Conservation (phyloP, 2,113 vertebrate genomes). For the Phyllopteryx taeniolatus region DNA sequence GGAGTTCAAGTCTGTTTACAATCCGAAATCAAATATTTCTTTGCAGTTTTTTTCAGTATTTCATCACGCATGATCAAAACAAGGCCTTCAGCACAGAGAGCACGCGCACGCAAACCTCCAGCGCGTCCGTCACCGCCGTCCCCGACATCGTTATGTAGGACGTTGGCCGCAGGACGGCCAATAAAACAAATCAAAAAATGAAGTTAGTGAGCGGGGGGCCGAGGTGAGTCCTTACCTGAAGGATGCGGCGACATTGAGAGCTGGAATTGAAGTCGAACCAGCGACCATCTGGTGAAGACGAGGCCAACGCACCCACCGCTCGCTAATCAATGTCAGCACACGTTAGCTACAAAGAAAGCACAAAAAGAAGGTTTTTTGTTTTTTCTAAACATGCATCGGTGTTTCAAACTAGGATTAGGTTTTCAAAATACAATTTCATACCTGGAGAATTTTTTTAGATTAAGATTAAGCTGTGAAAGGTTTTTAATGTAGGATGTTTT, state of each 20-base stretch:
- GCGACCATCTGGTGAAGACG: conserved; percentile 57
- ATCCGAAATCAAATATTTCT: too few relatives aligned
- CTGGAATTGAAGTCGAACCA: conserved; percentile 44
- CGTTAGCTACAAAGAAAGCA: not conserved
- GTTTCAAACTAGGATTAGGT: too few relatives aligned
- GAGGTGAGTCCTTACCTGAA: conserved; percentile 34
- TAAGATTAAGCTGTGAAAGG: too few relatives aligned
- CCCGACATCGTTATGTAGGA: not conserved
- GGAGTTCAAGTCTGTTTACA: too few relatives aligned
- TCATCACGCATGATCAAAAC: too few relatives aligned
- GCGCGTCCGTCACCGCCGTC: not conserved
- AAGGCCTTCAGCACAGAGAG: too few relatives aligned
- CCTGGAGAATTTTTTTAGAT: too few relatives aligned
- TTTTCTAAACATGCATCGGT: too few relatives aligned
- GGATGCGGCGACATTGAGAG: conserved; percentile 56
- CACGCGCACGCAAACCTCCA: too few relatives aligned
- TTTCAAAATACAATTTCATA: too few relatives aligned
- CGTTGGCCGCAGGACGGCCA: not conserved
- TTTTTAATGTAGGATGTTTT: too few relatives aligned
- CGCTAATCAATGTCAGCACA: conserved; percentile 37
- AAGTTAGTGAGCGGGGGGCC: conserved; percentile 12
- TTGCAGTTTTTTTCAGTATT: too few relatives aligned
- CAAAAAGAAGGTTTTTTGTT: not conserved
- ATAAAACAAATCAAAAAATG: conserved; percentile 6
- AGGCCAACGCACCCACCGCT: conserved; percentile 52